Evolutionary conservation across 2,797 vertebrate species (phyloP), one percentile per base, ranked within the genome.

Genomic region (Hipposideros larvatus): DNA sequence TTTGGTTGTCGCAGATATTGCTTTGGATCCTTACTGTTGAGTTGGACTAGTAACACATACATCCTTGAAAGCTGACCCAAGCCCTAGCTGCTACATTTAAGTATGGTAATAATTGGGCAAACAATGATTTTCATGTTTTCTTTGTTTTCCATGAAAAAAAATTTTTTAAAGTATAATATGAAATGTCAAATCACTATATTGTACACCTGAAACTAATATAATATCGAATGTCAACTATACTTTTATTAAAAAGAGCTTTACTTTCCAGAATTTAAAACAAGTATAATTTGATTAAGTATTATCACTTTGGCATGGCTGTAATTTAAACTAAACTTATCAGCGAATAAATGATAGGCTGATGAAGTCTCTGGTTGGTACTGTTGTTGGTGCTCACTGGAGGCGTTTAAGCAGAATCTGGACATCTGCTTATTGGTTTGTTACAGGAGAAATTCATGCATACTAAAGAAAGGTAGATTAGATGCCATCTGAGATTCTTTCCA

Each of bases 141-240:
- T 85, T 79, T 88, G 55, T 90, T 95, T 79, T 43, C 37, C 22
- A 28, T 34, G n/a, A 51, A 87, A 51, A 87, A 51, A 91, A 68
- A 51, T 68, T 4, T 57, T 90, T 93, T 43, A 31, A 97, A 80
- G 22, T 94, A n/a, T 75, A 87, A 75, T 74, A 95, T 94, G 28
- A 22, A 55, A 55, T 55, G 53, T 55, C 18, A 55, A 55, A 19
- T 55, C 53, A 55, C 53, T 55, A 55, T 19, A 55, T 55, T 55
- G 53, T 19, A 55, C 19, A 55, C 53, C 53, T 55, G 53, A 55
- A 55, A 55, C 19, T 55, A 55, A 19, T 55, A 21, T 55, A 55
- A 55, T 18, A 21, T 55, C 14, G 53, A 18, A 55, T 55, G 53
- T 55, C 53, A 18, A 55, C 53, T 55, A 21, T 55, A 55, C 53